phyloP scores from a whole-genome alignment of 2,113 vertebrate genomes.

The Synchiropus splendidus region DNA sequence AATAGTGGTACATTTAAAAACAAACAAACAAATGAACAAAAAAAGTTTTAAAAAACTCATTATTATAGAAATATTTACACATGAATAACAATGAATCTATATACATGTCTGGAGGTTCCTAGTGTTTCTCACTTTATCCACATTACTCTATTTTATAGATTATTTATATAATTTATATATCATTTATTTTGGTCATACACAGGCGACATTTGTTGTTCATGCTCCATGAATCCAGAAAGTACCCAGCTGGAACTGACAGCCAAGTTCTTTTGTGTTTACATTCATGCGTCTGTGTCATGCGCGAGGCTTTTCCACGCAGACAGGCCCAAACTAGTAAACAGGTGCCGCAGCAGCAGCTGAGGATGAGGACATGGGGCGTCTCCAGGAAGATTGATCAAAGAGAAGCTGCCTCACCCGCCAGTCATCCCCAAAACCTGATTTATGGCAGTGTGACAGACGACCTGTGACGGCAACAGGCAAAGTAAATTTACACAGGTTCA shows the following conservation, averaged over 20 bases:
- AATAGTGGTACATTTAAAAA: too few relatives aligned
- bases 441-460: conserved; percentile 53
- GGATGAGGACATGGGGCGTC: conserved; percentile 66
- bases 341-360: conserved; percentile 72
- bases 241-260: conserved; percentile 12
- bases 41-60: too few relatives aligned
- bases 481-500: conserved; percentile 21
- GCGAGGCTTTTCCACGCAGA: conserved; percentile 46
- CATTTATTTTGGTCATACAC: too few relatives aligned
- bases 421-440: conserved; percentile 63
- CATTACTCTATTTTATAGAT: too few relatives aligned
- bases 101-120: too few relatives aligned
- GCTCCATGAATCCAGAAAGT: too few relatives aligned
- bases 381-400: conserved; percentile 80
- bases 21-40: too few relatives aligned
- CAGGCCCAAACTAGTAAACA: conserved; percentile 78
- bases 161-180: too few relatives aligned
- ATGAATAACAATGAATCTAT: too few relatives aligned
- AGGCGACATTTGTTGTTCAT: too few relatives aligned
- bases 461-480: conserved; percentile 28
- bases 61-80: too few relatives aligned
- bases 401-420: conserved; percentile 59
- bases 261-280: conserved; percentile 47
- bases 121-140: too few relatives aligned
- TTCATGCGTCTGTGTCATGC: conserved; percentile 15